Conservation (phyloP, 2,113 vertebrate species). For the Caretta caretta region DNA sequence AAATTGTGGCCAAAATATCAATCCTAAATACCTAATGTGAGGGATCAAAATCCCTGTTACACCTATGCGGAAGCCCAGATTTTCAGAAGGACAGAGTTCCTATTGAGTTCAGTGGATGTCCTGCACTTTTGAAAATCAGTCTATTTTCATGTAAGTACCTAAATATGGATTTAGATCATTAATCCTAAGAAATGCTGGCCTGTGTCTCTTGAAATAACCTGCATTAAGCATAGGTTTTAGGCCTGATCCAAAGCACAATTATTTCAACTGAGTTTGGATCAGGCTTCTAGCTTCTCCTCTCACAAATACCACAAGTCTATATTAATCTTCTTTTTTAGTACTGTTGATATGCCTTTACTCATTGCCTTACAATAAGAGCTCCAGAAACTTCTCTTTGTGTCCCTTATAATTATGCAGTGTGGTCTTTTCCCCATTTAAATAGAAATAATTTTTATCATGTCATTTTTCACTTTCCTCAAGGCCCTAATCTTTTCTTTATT, state of each 20-base stretch:
- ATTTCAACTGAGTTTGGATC: not conserved
- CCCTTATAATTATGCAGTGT: not conserved
- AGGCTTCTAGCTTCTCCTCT: not conserved
- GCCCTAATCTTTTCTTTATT: not conserved
- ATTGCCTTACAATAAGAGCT: not conserved
- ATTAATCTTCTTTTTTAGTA: not conserved
- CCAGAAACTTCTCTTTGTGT: not conserved
- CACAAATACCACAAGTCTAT: not conserved
- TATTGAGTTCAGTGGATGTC: fast-evolving
- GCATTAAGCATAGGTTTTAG: not conserved
- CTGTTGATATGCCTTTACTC: not conserved
- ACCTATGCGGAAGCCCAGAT: not conserved
- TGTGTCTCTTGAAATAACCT: not conserved
- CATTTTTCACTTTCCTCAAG: not conserved
- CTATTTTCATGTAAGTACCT: not conserved
- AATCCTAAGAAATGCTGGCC: fast-evolving
- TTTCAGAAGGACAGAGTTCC: not conserved
- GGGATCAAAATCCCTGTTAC: not conserved
- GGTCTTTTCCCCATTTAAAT: not conserved
- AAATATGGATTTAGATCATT: not conserved
- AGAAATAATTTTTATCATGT: not conserved
- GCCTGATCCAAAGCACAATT: not conserved
- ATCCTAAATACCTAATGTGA: not conserved
- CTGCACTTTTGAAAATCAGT: not conserved
- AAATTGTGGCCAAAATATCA: not conserved